phyloP scores from a whole-genome alignment of 1,140 invertebrate genomes.

The Phortica variegata region DNA sequence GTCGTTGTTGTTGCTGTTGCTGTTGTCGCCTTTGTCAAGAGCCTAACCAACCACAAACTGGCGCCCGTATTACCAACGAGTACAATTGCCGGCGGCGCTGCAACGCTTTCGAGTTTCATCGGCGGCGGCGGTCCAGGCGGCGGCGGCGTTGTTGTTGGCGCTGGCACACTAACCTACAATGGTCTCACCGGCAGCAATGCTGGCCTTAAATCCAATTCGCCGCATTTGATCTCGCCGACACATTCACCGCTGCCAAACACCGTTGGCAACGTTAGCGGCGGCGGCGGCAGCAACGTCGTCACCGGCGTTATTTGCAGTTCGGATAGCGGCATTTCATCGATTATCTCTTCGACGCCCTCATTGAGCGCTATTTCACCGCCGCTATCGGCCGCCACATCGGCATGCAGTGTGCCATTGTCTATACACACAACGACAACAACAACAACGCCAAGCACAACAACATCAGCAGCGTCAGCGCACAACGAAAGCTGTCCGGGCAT shows the following conservation, averaged over 20 bases:
- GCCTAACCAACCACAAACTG: slow-evolving; percentile 26
- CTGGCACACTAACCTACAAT: slow-evolving; percentile 12
- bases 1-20: too few species aligned
- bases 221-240: slow-evolving; percentile 47
- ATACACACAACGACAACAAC: slow-evolving; percentile 22
- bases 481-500: slow-evolving; percentile 7
- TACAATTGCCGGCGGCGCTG: slow-evolving; percentile 33
- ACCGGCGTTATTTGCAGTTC: slow-evolving; percentile 48
- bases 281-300: slow-evolving; percentile 3
- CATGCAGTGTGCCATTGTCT: slow-evolving; percentile 13
- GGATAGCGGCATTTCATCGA: slow-evolving; percentile 46
- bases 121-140: slow-evolving; percentile 5
- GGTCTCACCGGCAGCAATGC: slow-evolving; percentile 16
- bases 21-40: too few species aligned
- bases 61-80: slow-evolving; percentile 44
- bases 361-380: slow-evolving; percentile 48
- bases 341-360: too few species aligned
- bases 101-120: slow-evolving; percentile 28
- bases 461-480: slow-evolving; percentile 14
- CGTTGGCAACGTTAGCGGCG: background rate
- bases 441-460: slow-evolving; percentile 21
- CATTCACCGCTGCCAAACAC: slow-evolving; percentile 15
- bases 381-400: slow-evolving; percentile 28
- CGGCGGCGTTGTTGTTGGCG: slow-evolving; percentile 18
- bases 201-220: slow-evolving; percentile 3